Conservation (phyloP, 2,888 invertebrate species). For the Caradrina clavipalpis region DNA sequence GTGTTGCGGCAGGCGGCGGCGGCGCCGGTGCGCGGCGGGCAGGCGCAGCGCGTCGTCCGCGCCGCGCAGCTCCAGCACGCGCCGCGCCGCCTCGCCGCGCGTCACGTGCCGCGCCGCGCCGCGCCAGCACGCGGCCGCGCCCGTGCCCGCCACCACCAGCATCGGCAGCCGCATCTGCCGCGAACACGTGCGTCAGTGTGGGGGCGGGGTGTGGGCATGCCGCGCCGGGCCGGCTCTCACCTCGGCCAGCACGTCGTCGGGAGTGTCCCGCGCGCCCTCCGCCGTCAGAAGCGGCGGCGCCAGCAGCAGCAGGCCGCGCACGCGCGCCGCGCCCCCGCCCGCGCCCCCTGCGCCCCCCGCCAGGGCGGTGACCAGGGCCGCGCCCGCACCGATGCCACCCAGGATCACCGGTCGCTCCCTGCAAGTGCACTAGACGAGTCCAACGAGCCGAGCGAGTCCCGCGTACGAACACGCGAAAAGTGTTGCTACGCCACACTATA, state of each 20-base stretch:
- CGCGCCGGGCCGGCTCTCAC: no score
- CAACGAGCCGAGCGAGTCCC: no score
- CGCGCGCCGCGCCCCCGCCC: slow-evolving; percentile 66
- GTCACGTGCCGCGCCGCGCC: slow-evolving; percentile 29
- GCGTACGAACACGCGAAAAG: no score
- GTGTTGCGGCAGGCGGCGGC: slow-evolving; percentile 92
- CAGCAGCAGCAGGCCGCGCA: slow-evolving; percentile 92
- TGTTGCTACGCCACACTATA: no score
- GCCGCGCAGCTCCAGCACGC: slow-evolving; percentile 91
- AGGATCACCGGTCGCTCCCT: slow-evolving; percentile 44
- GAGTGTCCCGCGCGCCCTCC: slow-evolving; percentile 92
- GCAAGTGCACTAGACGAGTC: not conserved
- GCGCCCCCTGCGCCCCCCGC: not conserved
- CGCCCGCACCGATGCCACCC: slow-evolving; percentile 40
- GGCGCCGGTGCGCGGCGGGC: slow-evolving; percentile 90
- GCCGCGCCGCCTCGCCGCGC: slow-evolving; percentile 79
- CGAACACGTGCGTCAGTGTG: no score
- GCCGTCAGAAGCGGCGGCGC: slow-evolving; percentile 93
- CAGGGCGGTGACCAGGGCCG: slow-evolving; percentile 41
- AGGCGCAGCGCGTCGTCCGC: slow-evolving; percentile 93
- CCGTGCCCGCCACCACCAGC: slow-evolving; percentile 92
- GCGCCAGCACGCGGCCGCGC: slow-evolving; percentile 88
- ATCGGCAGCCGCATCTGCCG: slow-evolving; percentile 55
- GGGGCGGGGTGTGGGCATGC: no score
- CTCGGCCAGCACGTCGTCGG: slow-evolving; percentile 90